Evolutionary conservation across 2,113 vertebrate genomes (phyloP), one percentile per base, ranked within the genome.

Genomic region (Plecturocebus donacophilus): DNA sequence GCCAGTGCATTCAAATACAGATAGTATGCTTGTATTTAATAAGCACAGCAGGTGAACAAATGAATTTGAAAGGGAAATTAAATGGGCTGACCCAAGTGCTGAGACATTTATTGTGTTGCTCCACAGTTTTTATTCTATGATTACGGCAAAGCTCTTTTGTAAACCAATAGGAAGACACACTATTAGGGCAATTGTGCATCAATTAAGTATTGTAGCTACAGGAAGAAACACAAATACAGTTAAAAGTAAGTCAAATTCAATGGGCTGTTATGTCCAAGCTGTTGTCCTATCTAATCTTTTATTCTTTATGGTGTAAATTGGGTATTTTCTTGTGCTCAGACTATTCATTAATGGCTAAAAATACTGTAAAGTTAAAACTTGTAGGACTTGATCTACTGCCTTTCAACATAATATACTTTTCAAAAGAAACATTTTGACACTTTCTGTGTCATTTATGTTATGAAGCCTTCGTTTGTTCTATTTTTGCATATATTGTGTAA

Each of bases 61-160:
- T 97, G 96, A 91, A 98, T 98, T 98, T 98, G 97, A 98, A 98
- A 98, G 83, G 95, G 92, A 98, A 98, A 99, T 99, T 98, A 98
- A 98, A 98, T 98, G 97, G 97, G 94, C 84, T 98, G 98, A 98
- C 97, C 98, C 91, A 96, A 96, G 97, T 97, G 94, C 97, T 97
- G 61, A 97, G 66, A 80, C 92, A 96, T 97, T 98, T 97, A 97
- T 98, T 98, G 98, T 98, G 87, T 96, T 79, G 71, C 92, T 98
- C 87, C 89, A 79, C 89, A 85, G 95, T 97, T 98, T 97, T 91
- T 96, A 16, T 96, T 97, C 87, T 96, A 95, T 96, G 96, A 97
- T 98, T 98, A 98, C 71, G 92, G 93, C 94, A 97, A 92, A 98
- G 92, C 75, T 96, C 87, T 97, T 98, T 97, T 96, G 94, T 98